These are phyloP conservation scores for Schizopygopsis malacanthus DNA, from an alignment of 2,797 vertebrate species.

Conservation along the genomic window DNA sequence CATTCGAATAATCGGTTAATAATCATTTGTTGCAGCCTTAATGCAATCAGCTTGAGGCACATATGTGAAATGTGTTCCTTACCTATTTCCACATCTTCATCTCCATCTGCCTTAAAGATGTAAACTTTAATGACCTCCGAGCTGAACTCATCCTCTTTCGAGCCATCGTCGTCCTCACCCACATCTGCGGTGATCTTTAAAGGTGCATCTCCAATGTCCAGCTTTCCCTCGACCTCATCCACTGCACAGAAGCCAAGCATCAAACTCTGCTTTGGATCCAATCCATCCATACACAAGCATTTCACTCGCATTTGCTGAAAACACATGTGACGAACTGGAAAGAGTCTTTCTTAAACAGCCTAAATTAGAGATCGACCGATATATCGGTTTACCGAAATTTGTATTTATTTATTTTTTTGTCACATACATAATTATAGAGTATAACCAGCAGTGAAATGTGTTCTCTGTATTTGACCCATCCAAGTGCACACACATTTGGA, in stretches of 20 bases:
- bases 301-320: too few relatives aligned
- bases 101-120: conserved; percentile 99
- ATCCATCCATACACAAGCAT: not conserved
- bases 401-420: too few relatives aligned
- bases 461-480: too few relatives aligned
- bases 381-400: too few relatives aligned
- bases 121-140: conserved; percentile 99
- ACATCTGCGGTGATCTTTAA: conserved; percentile 95
- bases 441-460: too few relatives aligned
- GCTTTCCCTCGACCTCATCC: conserved; percentile 96
- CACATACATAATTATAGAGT: too few relatives aligned
- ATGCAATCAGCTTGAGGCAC: not conserved
- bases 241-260: conserved; percentile 77
- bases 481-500: too few relatives aligned
- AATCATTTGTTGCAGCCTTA: not conserved
- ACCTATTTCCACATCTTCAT: conserved; percentile 97
- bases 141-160: conserved; percentile 92
- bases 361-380: too few relatives aligned
- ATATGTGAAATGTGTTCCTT: conserved; percentile 59
- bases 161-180: conserved; percentile 86
- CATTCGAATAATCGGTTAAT: not conserved
- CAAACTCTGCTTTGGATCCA: not conserved
- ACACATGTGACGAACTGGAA: too few relatives aligned
- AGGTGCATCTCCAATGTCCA: conserved; percentile 93
- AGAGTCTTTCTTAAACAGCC: too few relatives aligned